A percentile compares a stretch with the other conserved stretches of the same genome.
phyloP scores from a whole-genome alignment of 1,140 invertebrate genomes.

The Drosophila pallidifrons region DNA sequence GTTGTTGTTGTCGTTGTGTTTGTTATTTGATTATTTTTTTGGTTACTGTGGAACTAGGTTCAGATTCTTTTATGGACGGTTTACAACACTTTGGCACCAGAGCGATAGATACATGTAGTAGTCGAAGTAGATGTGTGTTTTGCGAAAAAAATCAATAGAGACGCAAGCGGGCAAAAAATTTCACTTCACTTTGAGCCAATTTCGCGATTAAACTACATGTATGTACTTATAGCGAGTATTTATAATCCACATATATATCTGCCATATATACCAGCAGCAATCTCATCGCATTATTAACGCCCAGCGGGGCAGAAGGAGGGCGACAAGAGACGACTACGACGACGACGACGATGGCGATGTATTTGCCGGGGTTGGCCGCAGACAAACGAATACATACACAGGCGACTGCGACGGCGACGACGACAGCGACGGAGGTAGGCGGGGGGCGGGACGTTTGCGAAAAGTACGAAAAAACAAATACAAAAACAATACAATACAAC shows the following conservation, averaged over 20 bases:
- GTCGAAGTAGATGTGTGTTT: conserved; percentile 7
- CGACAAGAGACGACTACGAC: not conserved
- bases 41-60: conserved; percentile 50
- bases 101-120: conserved; percentile 27
- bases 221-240: conserved; percentile 13
- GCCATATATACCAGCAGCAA: conserved; percentile 5
- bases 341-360: not conserved
- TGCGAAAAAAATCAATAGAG: conserved; percentile 57
- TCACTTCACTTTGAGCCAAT: conserved; percentile 54
- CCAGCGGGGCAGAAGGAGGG: conserved; percentile 28
- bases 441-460: conserved; percentile 27
- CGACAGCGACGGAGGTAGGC: conserved; percentile 34
- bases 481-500: not conserved
- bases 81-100: conserved; percentile 75
- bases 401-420: conserved; percentile 40
- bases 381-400: conserved; percentile 59
- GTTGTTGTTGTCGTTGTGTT: conserved; percentile 41
- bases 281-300: conserved; percentile 41
- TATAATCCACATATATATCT: conserved; percentile 5
- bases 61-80: conserved; percentile 66
- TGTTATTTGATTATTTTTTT: conserved; percentile 32
- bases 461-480: conserved; percentile 8
- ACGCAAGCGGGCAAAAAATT: conserved; percentile 29
- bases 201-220: conserved; percentile 52
- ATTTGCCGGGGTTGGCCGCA: conserved; percentile 53